A percentile compares a stretch with the other conserved stretches of the same genome.
Conservation (phyloP, 2,888 invertebrate species). For the Drosophila gaucha region DNA sequence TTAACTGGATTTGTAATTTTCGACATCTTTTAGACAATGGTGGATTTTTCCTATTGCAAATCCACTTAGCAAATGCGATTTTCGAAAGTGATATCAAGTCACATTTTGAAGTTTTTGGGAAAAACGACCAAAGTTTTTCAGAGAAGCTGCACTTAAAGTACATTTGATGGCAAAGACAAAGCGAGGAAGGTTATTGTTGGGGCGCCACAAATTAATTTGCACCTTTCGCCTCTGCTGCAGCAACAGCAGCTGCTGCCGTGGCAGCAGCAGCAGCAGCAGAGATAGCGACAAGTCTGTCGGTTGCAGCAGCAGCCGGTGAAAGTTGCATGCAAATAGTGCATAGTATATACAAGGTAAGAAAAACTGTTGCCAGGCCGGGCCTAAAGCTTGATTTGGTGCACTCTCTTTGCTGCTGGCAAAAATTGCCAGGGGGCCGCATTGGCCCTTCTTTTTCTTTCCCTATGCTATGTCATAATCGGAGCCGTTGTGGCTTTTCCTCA, state of each 20-base stretch:
- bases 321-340: conserved; percentile 80
- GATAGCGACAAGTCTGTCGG: conserved; percentile 32
- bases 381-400: conserved; percentile 44
- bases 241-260: conserved; percentile 11
- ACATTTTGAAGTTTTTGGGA: conserved; percentile 49
- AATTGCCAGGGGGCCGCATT: conserved; percentile 11
- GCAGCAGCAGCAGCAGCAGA: conserved; percentile 25
- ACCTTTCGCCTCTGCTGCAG: conserved; percentile 67
- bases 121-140: conserved; percentile 33
- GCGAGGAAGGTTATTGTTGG: conserved; percentile 71
- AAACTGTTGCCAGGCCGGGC: conserved; percentile 37
- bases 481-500: conserved; percentile 46
- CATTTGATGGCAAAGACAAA: conserved; percentile 56
- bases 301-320: conserved; percentile 66
- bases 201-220: conserved; percentile 78
- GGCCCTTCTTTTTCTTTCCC: conserved; percentile 19
- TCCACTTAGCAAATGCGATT: conserved; percentile 63
- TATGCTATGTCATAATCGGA: conserved; percentile 61
- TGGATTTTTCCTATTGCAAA: conserved; percentile 50
- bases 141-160: conserved; percentile 54
- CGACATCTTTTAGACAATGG: conserved; percentile 61
- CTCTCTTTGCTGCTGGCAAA: conserved; percentile 33
- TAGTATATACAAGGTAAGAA: conserved; percentile 42
- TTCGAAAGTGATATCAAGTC: conserved; percentile 70
- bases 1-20: conserved; percentile 37